Conservation (phyloP, 2,888 invertebrate genomes). For the Sipunculus nudus region DNA sequence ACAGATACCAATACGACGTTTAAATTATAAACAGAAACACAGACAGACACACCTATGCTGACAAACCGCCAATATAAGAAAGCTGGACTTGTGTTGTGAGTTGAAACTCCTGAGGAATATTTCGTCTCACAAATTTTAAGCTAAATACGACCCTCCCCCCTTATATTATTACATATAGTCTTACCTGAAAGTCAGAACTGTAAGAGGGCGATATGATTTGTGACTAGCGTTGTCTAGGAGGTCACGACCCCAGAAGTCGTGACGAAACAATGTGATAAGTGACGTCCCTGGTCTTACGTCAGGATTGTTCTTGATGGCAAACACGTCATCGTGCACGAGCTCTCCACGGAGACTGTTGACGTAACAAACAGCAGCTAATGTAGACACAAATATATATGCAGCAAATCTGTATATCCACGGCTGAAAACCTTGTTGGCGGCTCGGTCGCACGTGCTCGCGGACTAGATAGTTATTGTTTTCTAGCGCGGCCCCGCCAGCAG, state of each 20-base stretch:
- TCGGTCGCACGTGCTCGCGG: background rate
- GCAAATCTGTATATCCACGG: too few species aligned
- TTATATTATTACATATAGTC: too few species aligned
- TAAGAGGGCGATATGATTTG: slow-evolving; percentile 87
- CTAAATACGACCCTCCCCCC: too few species aligned
- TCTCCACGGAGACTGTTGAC: slow-evolving; percentile 65
- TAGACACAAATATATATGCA: slow-evolving; percentile 6
- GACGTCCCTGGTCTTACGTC: slow-evolving; percentile 76
- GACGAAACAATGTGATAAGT: slow-evolving; percentile 37
- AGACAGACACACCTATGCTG: too few species aligned
- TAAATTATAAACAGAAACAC: too few species aligned
- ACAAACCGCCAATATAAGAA: too few species aligned
- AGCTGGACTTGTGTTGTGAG: too few species aligned
- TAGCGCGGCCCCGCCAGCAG: background rate
- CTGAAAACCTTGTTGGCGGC: too few species aligned
- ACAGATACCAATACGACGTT: too few species aligned
- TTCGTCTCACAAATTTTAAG: too few species aligned
- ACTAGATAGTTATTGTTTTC: slow-evolving; percentile 1
- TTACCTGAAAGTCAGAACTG: slow-evolving; percentile 86
- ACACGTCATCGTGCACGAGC: slow-evolving; percentile 89
- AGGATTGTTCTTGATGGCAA: slow-evolving; percentile 82
- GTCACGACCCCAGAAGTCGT: slow-evolving; percentile 89
- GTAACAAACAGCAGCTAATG: slow-evolving; percentile 17
- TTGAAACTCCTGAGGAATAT: too few species aligned
- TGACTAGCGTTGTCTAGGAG: slow-evolving; percentile 85